Percentiles rank a stretch among this genome's conserved stretches.
phyloP scores from a whole-genome alignment of 2,888 invertebrate species.

The Pyrocoelia pectoralis region DNA sequence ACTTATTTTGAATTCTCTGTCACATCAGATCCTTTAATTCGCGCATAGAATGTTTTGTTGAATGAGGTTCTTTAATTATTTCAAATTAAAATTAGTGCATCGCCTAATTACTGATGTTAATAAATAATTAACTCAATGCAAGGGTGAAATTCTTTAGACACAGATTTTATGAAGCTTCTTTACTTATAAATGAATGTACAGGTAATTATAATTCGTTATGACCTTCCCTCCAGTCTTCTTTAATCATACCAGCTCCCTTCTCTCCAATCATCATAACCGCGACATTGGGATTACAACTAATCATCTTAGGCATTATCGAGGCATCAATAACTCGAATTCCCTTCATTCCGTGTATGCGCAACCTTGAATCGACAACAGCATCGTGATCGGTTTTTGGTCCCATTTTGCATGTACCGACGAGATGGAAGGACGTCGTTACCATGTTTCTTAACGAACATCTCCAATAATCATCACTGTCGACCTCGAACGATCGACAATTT shows the following conservation, averaged over 20 bases:
- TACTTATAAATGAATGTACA: no score
- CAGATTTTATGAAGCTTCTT: no score
- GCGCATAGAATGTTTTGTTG: no score
- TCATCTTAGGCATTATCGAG: slow-evolving; percentile 60
- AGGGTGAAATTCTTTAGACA: no score
- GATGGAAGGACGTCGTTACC: slow-evolving; percentile 49
- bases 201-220: no score
- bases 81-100: no score
- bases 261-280: slow-evolving; percentile 65
- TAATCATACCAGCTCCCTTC: slow-evolving; percentile 63
- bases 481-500: slow-evolving; percentile 60
- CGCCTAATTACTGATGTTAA: no score
- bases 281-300: slow-evolving; percentile 63
- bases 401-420: slow-evolving; percentile 69
- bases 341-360: slow-evolving; percentile 64
- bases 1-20: no score
- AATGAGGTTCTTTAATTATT: no score
- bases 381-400: slow-evolving; percentile 65
- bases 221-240: slow-evolving; percentile 49
- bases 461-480: slow-evolving; percentile 62
- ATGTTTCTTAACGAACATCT: slow-evolving; percentile 58
- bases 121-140: no score
- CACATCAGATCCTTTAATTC: no score
- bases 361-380: slow-evolving; percentile 75
- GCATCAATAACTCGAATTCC: slow-evolving; percentile 62